These are phyloP conservation scores for Mylabris sibirica DNA, from an alignment of 2,888 invertebrate species.

Conservation along the genomic window DNA sequence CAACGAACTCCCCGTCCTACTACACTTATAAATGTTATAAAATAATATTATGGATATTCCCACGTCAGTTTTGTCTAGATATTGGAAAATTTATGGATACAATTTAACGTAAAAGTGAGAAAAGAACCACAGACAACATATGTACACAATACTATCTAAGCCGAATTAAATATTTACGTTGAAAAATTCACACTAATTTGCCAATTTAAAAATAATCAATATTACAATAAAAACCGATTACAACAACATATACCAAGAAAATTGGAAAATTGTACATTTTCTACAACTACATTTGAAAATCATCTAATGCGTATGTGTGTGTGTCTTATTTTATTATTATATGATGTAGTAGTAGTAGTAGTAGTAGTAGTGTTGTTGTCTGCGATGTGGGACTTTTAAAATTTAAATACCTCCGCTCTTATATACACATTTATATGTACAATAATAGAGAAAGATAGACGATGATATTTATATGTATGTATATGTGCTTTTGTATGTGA, in stretches of 20 bases:
- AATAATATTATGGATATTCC: conserved; percentile 11
- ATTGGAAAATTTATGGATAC: not conserved
- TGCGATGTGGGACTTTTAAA: conserved; percentile 1
- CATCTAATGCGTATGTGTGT: too few species aligned
- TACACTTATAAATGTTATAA: conserved; percentile 5
- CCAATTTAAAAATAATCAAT: too few species aligned
- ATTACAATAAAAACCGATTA: too few species aligned
- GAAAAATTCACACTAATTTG: not conserved
- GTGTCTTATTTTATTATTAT: too few species aligned
- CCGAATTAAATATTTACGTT: conserved; percentile 4
- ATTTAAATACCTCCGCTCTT: conserved; percentile 1
- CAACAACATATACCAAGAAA: not conserved
- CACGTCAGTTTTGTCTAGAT: conserved; percentile 7
- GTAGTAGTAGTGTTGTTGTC: not conserved
- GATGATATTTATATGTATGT: not conserved
- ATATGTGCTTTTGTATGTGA: conserved; percentile 3
- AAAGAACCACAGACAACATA: not conserved
- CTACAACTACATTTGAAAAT: too few species aligned
- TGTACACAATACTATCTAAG: too few species aligned
- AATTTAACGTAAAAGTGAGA: not conserved
- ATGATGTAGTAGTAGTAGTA: not conserved
- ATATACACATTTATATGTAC: not conserved
- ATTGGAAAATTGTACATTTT: not conserved
- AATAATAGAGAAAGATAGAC: not conserved
- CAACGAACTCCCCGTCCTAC: conserved; percentile 8